Base-by-base conservation (phyloP, 2,113 vertebrate genomes). In the Xiphophorus couchianus region DNA sequence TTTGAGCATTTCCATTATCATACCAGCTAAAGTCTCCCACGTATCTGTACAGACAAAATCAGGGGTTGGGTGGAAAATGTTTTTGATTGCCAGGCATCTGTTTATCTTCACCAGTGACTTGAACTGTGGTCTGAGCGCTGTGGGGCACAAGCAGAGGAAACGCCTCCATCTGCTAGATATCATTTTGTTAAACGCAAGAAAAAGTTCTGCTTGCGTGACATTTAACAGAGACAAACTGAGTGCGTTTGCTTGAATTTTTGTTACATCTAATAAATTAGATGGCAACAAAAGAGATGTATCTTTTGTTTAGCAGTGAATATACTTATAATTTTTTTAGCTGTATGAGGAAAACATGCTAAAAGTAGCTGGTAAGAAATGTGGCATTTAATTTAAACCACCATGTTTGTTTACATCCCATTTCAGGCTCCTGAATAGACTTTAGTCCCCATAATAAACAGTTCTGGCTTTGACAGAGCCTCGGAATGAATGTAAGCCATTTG, bases 81-180 rank as follows among this genome's bases (percentile, higher is more conserved):
- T 9, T 0, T 2, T 3, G 5, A 29, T 77, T 84, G 75, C 87
- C 84, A 87, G 76, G 86, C 85, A 91, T 91, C 92, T 93, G 92
- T 86, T 92, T 19, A 85, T 71, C 62, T 66, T 92, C 90, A 89
- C 75, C 72, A 13, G 62, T 67, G 73, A 86, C 76, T 60, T 74
- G 64, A 77, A 86, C 54, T 71, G 74, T 71, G 68, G 64, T 60
- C 80, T 81, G 70, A 79, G 77, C 83, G 37, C 68, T 80, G 48
- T 15, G 0, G 31, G 48, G 62, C 65, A 63, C 62, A 54, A 71
- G 66, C 63, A 48, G 63, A 75, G 28, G 74, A 76, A 80, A 22
- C 48, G 2, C 51, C 28, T 79, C 60, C 54, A 3, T 62, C 27
- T 54, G 25, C 62, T 62, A 66, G 54, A 81, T 76, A 54, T 83